These are phyloP conservation scores for Jordanella pulchra DNA, from an alignment of 2,797 vertebrate species.

Conservation along the genomic window DNA sequence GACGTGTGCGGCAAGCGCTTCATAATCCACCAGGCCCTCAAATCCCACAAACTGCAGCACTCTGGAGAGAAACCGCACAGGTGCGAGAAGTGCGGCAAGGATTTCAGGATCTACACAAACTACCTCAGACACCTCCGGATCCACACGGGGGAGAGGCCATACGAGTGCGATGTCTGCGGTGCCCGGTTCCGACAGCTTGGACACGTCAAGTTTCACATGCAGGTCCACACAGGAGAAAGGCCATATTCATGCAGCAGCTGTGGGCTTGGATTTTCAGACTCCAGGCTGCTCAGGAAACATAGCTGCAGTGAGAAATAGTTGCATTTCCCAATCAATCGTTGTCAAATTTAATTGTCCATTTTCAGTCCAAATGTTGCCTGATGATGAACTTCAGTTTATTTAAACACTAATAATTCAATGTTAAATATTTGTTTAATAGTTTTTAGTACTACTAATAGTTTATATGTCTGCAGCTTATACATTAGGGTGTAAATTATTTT, in stretches of 20 bases:
- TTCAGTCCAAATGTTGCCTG: neutral
- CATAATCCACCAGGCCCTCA: conserved; percentile 67
- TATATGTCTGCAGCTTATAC: no score
- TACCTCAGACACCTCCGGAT: conserved; percentile 70
- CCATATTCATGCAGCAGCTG: conserved; percentile 70
- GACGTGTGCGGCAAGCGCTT: conserved; percentile 75
- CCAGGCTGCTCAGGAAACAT: conserved; percentile 75
- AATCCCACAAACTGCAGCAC: conserved; percentile 73
- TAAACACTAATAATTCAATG: neutral
- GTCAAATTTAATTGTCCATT: no score
- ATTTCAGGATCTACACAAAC: conserved; percentile 70
- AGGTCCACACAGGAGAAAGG: conserved; percentile 73
- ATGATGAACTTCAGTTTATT: neutral
- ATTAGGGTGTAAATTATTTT: no score
- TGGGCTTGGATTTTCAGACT: conserved; percentile 75
- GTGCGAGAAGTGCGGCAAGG: conserved; percentile 71
- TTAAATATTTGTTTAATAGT: no score
- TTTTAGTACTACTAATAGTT: no score
- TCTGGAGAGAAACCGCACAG: conserved; percentile 69
- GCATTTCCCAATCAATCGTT: no score
- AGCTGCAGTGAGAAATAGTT: conserved; percentile 42
- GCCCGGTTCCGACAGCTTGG: conserved; percentile 71
- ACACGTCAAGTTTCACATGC: conserved; percentile 79
- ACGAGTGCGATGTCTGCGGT: conserved; percentile 74
- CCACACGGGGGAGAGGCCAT: conserved; percentile 79